These are phyloP conservation scores for Lasioglossum marginatum DNA, from an alignment of 2,888 invertebrate genomes.

Conservation along the genomic window DNA sequence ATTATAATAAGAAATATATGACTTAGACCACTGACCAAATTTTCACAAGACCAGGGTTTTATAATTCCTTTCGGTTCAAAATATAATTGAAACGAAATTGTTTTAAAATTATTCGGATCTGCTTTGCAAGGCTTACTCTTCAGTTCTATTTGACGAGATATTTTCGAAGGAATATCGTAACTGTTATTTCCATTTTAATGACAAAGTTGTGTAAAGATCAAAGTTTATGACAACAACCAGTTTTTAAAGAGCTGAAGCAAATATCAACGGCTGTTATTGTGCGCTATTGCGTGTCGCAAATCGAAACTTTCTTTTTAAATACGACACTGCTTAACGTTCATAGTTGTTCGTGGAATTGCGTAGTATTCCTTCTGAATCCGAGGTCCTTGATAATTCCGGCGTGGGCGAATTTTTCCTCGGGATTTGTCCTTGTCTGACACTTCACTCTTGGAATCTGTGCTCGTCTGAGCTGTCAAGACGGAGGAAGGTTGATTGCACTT, in stretches of 20 bases:
- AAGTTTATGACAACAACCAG: neutral
- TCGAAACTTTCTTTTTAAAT: neutral
- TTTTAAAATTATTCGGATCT: neutral
- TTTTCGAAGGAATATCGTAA: neutral
- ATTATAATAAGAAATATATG: no score
- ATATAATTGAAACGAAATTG: neutral
- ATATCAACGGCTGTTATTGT: neutral
- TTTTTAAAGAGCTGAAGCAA: neutral
- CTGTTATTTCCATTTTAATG: neutral
- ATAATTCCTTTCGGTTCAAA: neutral
- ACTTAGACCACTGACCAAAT: neutral
- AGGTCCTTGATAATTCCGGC: constrained; percentile 42
- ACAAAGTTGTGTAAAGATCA: neutral
- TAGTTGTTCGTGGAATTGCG: constrained; percentile 75
- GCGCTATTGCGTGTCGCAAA: neutral
- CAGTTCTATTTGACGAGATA: neutral
- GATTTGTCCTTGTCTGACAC: constrained; percentile 81
- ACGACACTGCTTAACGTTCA: constrained; percentile 37
- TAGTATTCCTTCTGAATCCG: constrained; percentile 46
- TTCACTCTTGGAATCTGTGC: constrained; percentile 84
- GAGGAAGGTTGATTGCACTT: constrained; percentile 79
- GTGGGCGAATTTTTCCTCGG: constrained; percentile 83
- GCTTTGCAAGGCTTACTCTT: neutral
- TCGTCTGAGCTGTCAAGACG: constrained; percentile 77
- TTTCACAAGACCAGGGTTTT: neutral